These are phyloP conservation scores for Acanthiza pusilla DNA, from an alignment of 2,797 vertebrate species.

Conservation along the genomic window DNA sequence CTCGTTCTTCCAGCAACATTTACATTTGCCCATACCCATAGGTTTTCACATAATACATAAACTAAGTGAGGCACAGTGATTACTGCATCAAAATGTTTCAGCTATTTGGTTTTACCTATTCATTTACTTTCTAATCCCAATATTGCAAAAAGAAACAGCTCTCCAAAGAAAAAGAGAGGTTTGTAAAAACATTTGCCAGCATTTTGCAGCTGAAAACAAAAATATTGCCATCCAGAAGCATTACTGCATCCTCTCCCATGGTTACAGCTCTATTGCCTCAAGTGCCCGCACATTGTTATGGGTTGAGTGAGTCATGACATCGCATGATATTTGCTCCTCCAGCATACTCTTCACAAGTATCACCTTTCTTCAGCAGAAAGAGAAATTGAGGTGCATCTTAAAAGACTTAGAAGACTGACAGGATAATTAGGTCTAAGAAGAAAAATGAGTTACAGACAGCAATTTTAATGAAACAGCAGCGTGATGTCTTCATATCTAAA, in stretches of 20 bases:
- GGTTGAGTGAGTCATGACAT: background rate
- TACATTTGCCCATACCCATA: background rate
- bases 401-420: background rate
- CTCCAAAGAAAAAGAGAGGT: background rate
- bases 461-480: background rate
- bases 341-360: background rate
- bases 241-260: background rate
- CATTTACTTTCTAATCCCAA: background rate
- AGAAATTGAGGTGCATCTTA: background rate
- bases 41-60: background rate
- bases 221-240: background rate
- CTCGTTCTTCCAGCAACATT: background rate
- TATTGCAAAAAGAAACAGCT: background rate
- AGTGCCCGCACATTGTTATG: rapidly evolving
- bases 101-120: background rate
- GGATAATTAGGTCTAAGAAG: background rate
- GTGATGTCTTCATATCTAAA: background rate
- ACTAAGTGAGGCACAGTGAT: background rate
- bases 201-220: background rate
- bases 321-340: background rate
- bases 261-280: background rate
- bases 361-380: background rate
- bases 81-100: background rate
- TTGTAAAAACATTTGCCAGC: background rate
- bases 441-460: background rate